Evolutionary conservation across 2,797 vertebrate species (phyloP).

Genomic region (Paguma larvata): DNA sequence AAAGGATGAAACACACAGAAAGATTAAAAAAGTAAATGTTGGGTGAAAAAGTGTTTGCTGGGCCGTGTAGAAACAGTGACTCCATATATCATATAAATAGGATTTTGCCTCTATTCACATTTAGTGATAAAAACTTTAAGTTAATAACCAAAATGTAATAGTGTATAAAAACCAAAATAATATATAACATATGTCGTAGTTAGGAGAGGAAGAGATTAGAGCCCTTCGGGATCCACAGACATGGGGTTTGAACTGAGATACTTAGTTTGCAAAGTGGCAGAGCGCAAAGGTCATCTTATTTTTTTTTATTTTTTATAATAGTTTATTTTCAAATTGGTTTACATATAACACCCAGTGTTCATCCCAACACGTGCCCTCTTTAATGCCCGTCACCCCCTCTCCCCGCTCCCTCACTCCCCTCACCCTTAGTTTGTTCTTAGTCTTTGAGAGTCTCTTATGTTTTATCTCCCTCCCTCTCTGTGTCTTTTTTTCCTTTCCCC

Average conservation of each 20-base stretch:
- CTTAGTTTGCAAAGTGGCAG: not conserved
- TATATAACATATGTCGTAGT: accelerated
- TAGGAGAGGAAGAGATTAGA: not conserved
- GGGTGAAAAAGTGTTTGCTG: not conserved
- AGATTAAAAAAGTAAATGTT: not conserved
- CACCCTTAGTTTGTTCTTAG: too few relatives aligned
- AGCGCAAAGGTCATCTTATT: not conserved
- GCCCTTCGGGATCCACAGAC: too few relatives aligned
- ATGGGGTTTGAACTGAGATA: not conserved
- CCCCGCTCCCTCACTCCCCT: too few relatives aligned
- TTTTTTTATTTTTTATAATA: too few relatives aligned
- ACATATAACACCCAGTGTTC: too few relatives aligned
- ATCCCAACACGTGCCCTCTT: too few relatives aligned
- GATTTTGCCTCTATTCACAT: not conserved
- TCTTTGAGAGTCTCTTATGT: too few relatives aligned
- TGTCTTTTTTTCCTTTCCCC: too few relatives aligned
- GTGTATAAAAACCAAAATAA: not conserved
- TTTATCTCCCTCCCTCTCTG: too few relatives aligned
- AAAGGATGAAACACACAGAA: not conserved
- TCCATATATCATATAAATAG: not conserved
- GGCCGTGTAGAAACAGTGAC: not conserved
- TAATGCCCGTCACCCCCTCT: too few relatives aligned
- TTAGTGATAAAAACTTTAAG: not conserved
- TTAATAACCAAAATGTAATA: not conserved
- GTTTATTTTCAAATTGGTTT: too few relatives aligned